Evolutionary conservation across 2,797 vertebrate species (phyloP).

Genomic region (Mormyrops attenuatus): DNA sequence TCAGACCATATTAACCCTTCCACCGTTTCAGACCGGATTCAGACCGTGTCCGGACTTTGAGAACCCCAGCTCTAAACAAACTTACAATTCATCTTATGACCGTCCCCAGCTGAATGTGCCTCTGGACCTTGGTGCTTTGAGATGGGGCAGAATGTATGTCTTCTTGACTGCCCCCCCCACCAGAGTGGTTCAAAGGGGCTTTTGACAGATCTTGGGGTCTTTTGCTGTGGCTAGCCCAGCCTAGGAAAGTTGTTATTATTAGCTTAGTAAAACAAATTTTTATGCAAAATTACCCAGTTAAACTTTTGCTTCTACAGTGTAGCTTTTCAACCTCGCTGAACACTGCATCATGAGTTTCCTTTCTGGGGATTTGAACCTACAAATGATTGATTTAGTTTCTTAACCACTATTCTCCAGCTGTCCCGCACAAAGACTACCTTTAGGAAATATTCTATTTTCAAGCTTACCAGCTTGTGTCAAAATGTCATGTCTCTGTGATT

Average conservation of each 20-base stretch:
- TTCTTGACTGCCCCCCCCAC: not conserved
- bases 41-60: not conserved
- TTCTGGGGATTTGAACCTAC: not conserved
- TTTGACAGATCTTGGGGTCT: not conserved
- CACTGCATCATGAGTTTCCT: not conserved
- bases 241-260: not conserved
- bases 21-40: not conserved
- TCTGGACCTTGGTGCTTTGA: not conserved
- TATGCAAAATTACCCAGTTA: not conserved
- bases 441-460: not conserved
- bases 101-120: not conserved
- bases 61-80: not conserved
- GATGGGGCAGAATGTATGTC: not conserved
- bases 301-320: not conserved
- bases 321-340: not conserved
- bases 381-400: not conserved
- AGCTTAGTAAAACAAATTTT: conserved; percentile 2
- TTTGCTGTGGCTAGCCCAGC: not conserved
- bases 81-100: not conserved
- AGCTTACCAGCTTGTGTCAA: conserved; percentile 46
- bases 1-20: not conserved
- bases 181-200: not conserved
- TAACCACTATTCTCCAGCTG: conserved; percentile 3
- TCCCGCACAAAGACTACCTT: not conserved
- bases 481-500: conserved; percentile 71